phyloP scores from a whole-genome alignment of 2,888 invertebrate genomes.

The Oasisia sp. region DNA sequence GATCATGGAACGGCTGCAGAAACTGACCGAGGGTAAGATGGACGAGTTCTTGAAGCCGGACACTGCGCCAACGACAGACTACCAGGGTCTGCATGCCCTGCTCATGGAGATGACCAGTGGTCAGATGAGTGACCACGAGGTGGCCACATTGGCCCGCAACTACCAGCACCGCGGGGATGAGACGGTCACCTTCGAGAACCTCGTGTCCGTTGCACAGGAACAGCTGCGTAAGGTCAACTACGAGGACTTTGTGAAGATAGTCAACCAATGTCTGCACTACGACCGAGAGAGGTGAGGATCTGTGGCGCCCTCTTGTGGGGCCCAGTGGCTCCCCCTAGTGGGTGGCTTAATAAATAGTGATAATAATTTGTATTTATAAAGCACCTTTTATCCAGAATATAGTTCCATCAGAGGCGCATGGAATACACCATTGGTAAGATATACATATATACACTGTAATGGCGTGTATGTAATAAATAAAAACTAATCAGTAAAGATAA shows the following conservation, averaged over 20 bases:
- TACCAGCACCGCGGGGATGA: conserved; percentile 47
- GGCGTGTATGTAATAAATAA: too few species aligned
- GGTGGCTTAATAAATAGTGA: background rate
- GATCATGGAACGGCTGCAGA: conserved; percentile 48
- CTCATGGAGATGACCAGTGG: conserved; percentile 43
- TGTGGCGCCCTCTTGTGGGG: background rate
- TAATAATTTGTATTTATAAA: too few species aligned
- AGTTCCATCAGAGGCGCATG: too few species aligned
- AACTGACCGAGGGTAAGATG: conserved; percentile 46
- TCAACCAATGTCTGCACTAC: conserved; percentile 54
- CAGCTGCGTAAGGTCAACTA: conserved; percentile 61
- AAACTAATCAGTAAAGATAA: too few species aligned
- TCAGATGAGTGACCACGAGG: conserved; percentile 55
- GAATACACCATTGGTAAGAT: too few species aligned
- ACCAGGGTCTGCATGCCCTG: conserved; percentile 24
- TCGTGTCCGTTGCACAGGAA: conserved; percentile 60
- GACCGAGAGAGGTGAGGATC: conserved; percentile 56
- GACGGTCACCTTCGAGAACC: conserved; percentile 47
- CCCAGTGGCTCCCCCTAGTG: background rate
- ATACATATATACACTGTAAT: too few species aligned
- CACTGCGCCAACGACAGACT: conserved; percentile 22
- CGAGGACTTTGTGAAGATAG: conserved; percentile 58
- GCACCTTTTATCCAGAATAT: too few species aligned
- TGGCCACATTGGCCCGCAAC: conserved; percentile 55
- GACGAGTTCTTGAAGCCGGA: conserved; percentile 44